Base-by-base conservation (phyloP, 2,888 invertebrate genomes). In the Horisme vitalbata region DNA sequence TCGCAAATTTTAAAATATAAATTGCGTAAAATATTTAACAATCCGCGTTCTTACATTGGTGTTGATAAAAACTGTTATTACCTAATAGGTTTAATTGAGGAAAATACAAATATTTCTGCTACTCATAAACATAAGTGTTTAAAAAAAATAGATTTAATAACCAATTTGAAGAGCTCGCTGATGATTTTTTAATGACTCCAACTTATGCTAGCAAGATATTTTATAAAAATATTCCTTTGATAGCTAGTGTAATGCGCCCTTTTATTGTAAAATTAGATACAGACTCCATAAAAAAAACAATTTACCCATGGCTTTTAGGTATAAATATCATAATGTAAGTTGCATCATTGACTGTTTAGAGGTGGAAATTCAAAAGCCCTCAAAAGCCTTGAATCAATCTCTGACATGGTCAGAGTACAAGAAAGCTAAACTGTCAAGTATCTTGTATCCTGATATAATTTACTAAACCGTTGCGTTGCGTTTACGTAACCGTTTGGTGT, bases 301-400 rank as follows among this genome's bases (percentile, higher is more conserved):
- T 28, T 46, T 65, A 38, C 59, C 63, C 1, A 61, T 62, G 39
- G 52, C 64, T n/a, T 66, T 66, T 37, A 61, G 61, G 11, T 57
- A 63, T 35, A 64, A 57, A 37, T 65, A 60, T 52, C 0, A 57
- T 10, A 55, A 67, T n/a, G 63, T 69, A 0, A 59, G 32, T 37
- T 66, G 65, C 18, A 75, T 79, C 2, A 71, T 75, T 27, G 75
- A 78, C 31, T 79, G 75, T 30, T 46, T 77, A 5, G 73, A 78
- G 46, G 74, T 74, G 18, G 65, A 75, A 41, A 52, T 78, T 18
- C 64, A 78, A 56, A 78, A 73, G 49, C 74, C 75, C 10, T 52
- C 57, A 6, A 63, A 70, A 34, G 54, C 71, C 1, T 3, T 74
- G 1, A 28, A 69, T 31, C 73, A 75, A 56, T 32, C 71, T 15